Conservation (phyloP, 2,113 vertebrate genomes). For the Prolemur simus region DNA sequence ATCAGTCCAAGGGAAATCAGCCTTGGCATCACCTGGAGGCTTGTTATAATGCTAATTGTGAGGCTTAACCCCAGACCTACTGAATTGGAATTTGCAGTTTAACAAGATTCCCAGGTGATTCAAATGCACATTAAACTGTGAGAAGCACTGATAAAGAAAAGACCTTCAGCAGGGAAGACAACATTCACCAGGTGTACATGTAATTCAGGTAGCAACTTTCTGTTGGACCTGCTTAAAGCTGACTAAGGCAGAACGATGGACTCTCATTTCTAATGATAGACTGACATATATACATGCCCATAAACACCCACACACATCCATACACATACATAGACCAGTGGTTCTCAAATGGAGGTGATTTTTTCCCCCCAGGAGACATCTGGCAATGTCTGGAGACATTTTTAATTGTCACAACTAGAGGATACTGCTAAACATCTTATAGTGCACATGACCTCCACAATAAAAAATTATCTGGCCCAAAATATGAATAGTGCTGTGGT, state of each 20-base stretch:
- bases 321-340: neutral
- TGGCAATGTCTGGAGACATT: slow-evolving; percentile 12
- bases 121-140: neutral
- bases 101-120: slow-evolving; percentile 38
- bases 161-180: neutral
- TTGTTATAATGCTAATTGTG: neutral
- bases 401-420: neutral
- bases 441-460: neutral
- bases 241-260: neutral
- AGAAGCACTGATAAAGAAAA: neutral
- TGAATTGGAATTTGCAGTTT: slow-evolving; percentile 9
- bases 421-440: neutral
- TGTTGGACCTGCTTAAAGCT: neutral
- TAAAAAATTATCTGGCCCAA: neutral
- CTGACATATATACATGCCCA: neutral
- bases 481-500: neutral
- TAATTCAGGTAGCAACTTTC: neutral
- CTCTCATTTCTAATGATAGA: neutral
- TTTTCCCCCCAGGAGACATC: neutral
- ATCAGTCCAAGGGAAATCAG: neutral
- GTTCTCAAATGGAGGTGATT: neutral
- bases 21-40: neutral
- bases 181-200: neutral
- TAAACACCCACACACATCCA: neutral
- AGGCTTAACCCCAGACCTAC: neutral